A percentile compares a stretch with the other conserved stretches of the same genome.
phyloP scores from a whole-genome alignment of 2,888 invertebrate genomes.

The Yponomeuta evonymella region DNA sequence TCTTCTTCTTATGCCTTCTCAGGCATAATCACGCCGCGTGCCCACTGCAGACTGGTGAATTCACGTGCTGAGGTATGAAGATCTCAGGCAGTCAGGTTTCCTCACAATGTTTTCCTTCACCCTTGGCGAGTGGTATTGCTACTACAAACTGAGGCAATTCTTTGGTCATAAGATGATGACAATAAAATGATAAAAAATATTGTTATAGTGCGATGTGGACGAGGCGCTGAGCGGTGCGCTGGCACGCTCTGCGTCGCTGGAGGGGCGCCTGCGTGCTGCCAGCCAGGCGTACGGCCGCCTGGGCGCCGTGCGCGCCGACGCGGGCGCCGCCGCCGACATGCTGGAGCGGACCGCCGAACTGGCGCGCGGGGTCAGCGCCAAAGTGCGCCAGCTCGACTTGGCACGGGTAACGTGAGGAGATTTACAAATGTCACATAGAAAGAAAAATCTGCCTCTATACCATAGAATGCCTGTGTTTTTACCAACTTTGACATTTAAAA shows the following conservation, averaged over 20 bases:
- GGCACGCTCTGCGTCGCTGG: slow-evolving; percentile 84
- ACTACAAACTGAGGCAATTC: no score
- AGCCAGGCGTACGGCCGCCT: slow-evolving; percentile 88
- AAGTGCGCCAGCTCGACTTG: slow-evolving; percentile 94
- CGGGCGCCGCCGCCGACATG: slow-evolving; percentile 88
- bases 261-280: slow-evolving; percentile 87
- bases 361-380: slow-evolving; percentile 95
- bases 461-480: no score
- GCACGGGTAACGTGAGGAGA: slow-evolving; percentile 82
- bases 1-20: no score
- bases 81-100: no score
- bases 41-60: no score
- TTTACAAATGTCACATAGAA: background rate
- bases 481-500: no score
- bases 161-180: no score
- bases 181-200: no score
- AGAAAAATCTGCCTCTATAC: background rate
- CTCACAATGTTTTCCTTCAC: background rate
- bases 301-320: slow-evolving; percentile 84
- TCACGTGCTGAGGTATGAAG: no score
- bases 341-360: slow-evolving; percentile 90
- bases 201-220: slow-evolving; percentile 79
- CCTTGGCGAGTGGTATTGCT: background rate
- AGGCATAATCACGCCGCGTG: no score
- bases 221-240: slow-evolving; percentile 82